phyloP scores from a whole-genome alignment of 2,113 vertebrate species.

The Corvus hawaiiensis region DNA sequence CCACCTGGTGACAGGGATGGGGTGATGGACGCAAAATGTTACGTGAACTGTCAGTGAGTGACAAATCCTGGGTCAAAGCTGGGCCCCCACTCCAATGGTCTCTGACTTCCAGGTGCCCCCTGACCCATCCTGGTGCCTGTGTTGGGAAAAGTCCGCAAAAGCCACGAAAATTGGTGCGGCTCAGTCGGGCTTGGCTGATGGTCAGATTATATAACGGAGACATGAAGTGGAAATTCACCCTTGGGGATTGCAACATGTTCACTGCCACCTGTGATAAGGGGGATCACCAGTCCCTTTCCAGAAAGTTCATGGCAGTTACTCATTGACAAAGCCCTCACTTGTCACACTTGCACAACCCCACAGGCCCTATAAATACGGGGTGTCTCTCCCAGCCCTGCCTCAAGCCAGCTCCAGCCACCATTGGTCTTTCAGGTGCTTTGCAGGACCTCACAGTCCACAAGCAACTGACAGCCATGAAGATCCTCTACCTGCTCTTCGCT shows the following conservation, averaged over 20 bases:
- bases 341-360: not conserved
- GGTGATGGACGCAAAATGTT: not conserved
- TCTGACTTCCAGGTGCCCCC: not conserved
- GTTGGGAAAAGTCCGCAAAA: not conserved
- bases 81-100: not conserved
- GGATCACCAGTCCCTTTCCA: not conserved
- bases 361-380: not conserved
- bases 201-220: not conserved
- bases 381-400: not conserved
- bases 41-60: accelerated
- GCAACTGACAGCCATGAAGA: not conserved
- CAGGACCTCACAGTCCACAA: not conserved
- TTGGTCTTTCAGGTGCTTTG: not conserved
- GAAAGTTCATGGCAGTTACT: slow-evolving; percentile 9
- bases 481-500: slow-evolving; percentile 18
- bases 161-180: accelerated
- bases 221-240: not conserved
- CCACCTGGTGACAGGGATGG: not conserved
- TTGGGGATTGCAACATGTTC: not conserved
- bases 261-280: not conserved
- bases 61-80: accelerated
- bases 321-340: slow-evolving; percentile 23
- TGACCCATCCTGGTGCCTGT: not conserved
- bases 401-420: not conserved
- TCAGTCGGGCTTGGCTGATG: not conserved